phyloP scores from a whole-genome alignment of 1,140 invertebrate species.

The Panulirus ornatus region DNA sequence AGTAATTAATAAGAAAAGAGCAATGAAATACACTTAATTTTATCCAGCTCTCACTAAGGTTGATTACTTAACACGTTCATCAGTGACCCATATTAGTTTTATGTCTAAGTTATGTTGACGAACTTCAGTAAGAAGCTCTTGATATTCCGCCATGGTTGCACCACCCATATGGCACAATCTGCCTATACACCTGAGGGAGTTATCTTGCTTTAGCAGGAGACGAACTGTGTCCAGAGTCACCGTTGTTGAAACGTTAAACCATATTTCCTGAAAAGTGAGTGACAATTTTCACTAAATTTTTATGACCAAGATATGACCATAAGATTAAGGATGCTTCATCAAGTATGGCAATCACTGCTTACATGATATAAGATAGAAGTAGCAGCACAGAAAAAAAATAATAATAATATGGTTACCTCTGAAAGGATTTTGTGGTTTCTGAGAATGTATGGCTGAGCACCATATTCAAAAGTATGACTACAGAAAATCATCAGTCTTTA shows the following conservation, averaged over 20 bases:
- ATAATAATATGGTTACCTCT: too few species aligned
- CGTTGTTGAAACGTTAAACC: slow-evolving; percentile 70
- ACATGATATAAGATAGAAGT: too few species aligned
- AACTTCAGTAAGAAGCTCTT: slow-evolving; percentile 44
- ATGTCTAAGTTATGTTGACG: slow-evolving; percentile 48
- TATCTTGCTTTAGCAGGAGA: slow-evolving; percentile 40
- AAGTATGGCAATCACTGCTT: too few species aligned
- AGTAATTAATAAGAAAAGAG: background rate
- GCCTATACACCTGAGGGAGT: slow-evolving; percentile 31
- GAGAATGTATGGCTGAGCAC: too few species aligned
- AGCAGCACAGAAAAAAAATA: too few species aligned
- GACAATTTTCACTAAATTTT: too few species aligned
- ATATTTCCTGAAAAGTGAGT: slow-evolving; percentile 62
- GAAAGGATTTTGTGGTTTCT: too few species aligned
- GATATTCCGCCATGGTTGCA: slow-evolving; percentile 58
- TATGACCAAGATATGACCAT: too few species aligned
- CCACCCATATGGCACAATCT: slow-evolving; percentile 59
- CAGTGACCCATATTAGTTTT: slow-evolving; percentile 67
- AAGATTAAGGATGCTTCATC: too few species aligned
- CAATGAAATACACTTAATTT: background rate
- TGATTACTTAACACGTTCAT: slow-evolving; percentile 46
- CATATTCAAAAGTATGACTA: too few species aligned
- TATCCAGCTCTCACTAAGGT: background rate
- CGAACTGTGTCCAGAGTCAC: slow-evolving; percentile 53
- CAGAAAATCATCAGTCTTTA: too few species aligned